These are phyloP conservation scores for Drosophila sproati DNA, from an alignment of 1,140 invertebrate genomes.

Conservation along the genomic window DNA sequence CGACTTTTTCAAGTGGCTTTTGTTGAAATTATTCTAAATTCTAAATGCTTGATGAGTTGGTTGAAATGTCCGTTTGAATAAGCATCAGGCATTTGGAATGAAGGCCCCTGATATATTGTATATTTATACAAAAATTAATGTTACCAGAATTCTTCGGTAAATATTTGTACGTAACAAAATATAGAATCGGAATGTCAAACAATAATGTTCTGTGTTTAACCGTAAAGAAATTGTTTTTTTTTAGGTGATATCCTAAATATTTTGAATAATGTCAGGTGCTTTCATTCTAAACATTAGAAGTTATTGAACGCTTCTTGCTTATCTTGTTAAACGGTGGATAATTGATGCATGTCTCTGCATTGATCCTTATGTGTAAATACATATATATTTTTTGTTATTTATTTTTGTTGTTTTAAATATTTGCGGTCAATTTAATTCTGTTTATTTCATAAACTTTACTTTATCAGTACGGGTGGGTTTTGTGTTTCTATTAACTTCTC, in stretches of 20 bases:
- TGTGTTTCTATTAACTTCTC: conserved; percentile 38
- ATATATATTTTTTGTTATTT: conserved; percentile 28
- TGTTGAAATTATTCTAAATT: conserved; percentile 19
- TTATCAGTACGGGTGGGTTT: conserved; percentile 57
- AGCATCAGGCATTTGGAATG: conserved; percentile 10
- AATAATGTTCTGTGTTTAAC: background rate
- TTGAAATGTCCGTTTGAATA: conserved; percentile 22
- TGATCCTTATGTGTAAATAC: conserved; percentile 22
- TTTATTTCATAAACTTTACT: conserved; percentile 43
- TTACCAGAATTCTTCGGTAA: background rate
- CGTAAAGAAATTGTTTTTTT: background rate
- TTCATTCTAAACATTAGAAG: conserved; percentile 31
- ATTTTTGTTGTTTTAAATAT: conserved; percentile 30
- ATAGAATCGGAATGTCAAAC: background rate
- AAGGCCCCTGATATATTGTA: conserved; percentile 1
- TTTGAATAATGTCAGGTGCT: conserved; percentile 19
- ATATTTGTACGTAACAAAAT: background rate
- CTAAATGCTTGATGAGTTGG: conserved; percentile 14
- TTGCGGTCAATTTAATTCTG: conserved; percentile 13
- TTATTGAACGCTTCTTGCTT: conserved; percentile 10
- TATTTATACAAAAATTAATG: background rate
- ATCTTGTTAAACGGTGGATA: conserved; percentile 18
- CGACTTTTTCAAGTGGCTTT: conserved; percentile 44
- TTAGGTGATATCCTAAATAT: background rate
- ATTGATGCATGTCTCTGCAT: conserved; percentile 19